Evolutionary conservation across 2,113 vertebrate genomes (phyloP), one percentile per base, ranked within the genome.

Genomic region (Anseranas semipalmata): DNA sequence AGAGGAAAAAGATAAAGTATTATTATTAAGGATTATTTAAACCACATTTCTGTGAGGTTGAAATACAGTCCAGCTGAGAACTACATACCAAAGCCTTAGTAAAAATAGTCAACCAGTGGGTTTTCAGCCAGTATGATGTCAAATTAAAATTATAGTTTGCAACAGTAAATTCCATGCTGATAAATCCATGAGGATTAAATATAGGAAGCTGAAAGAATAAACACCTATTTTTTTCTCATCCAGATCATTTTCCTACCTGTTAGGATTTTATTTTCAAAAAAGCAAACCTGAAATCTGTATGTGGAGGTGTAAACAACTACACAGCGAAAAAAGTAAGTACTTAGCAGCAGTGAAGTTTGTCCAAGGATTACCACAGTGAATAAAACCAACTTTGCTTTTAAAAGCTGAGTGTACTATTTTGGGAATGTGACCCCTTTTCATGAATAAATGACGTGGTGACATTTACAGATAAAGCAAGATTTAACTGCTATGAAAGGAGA

Each of bases 401-500:
- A 97, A 97, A 97, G 83, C 74, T 89, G 93, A 96, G 88, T 95
- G 87, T 97, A 96, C 97, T 98, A 98, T 98, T 98, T 98, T 95
- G 87, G 97, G 98, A 98, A 98, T 98, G 98, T 98, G 98, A 98
- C 98, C 98, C 97, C 92, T 98, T 97, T 98, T 98, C 98, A 98
- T 98, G 98, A 98, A 98, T 98, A 98, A 98, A 98, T 98, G 98
- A 98, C 98, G 97, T 97, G 97, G 97, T 98, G 98, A 98, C 98
- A 98, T 98, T 98, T 98, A 98, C 97, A 98, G 98, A 98, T 98
- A 98, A 98, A 98, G 98, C 97, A 97, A 98, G 98, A 98, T 98
- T 98, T 98, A 98, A 98, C 98, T 97, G 98, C 97, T 98, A 96
- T 98, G 98, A 98, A 98, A 98, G 97, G 94, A 97, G 97, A 98